Base-by-base conservation (phyloP, 1,140 invertebrate genomes). In the Metaphire vulgaris region DNA sequence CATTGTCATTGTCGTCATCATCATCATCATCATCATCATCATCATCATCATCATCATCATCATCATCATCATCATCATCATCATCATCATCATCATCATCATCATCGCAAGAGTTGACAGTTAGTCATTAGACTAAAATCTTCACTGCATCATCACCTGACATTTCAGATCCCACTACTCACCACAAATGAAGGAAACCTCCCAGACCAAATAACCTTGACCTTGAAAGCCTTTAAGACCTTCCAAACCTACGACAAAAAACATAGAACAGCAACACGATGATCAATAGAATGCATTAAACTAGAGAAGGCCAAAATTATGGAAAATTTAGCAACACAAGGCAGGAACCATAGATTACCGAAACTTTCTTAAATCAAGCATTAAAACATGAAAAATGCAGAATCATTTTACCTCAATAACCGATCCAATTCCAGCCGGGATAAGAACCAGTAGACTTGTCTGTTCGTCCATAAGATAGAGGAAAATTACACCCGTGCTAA, bases 401-500 rank as follows among this genome's bases (percentile, higher is more conserved):
- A 65, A 65, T 65, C 14, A 65, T 14, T 26, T 79, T 79, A 87
- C 86, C 82, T 97, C 95, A 80, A 98, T 96, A 0, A 97, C 28
- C 32, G 92, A 90, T 72, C 91, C 93, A 79, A 98, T 90, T 29
- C 91, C 93, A 71, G 91, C 89, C 1, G 97, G 97, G 64, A 97
- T 87, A 1, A 98, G 85, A 26, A 99, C 91, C 32, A 99, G 87
- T 33, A 97, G 85, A 65, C 95, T 97, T 0, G 96, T 96, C 77
- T 94, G 90, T 85, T 98, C 92, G 81, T 99, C 96, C 76, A 96
- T 77, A 14, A 99, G 88, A 85, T 97, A 98, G 16, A 99, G 86
- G 83, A 98, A 96, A 78, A 99, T 91, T n/a, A 99, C 89, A 68
- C 91, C 88, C 84, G 97, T 95, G 75, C 94, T 97, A 81, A 98